Evolutionary conservation across 2,888 invertebrate genomes (phyloP).

Genomic region (Oligia strigilis): DNA sequence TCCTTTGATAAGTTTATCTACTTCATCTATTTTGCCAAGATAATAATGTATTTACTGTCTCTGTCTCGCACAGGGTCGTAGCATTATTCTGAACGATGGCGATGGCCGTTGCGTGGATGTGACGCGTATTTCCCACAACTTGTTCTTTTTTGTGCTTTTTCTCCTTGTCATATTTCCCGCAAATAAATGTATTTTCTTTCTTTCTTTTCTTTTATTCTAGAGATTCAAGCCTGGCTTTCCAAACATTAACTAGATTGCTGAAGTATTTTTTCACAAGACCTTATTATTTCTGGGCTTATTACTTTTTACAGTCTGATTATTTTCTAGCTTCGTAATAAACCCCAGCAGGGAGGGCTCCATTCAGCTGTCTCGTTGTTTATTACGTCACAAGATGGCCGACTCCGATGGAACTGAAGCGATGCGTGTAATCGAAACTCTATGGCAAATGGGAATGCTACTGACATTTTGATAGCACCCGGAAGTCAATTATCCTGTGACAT

Average conservation of each 20-base stretch:
- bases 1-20: background rate
- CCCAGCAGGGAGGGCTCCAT: constrained; percentile 10
- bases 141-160: background rate
- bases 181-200: background rate
- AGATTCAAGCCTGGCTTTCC: background rate
- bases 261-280: background rate
- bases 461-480: constrained; percentile 36
- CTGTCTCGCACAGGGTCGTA: background rate
- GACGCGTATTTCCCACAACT: background rate
- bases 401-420: constrained; percentile 44
- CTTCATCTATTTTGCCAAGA: background rate
- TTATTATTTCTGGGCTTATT: constrained; percentile 5
- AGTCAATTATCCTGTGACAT: constrained; percentile 35
- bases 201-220: background rate
- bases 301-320: constrained; percentile 13
- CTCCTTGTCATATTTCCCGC: background rate
- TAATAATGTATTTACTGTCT: background rate
- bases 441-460: constrained; percentile 42
- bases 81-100: background rate
- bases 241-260: background rate
- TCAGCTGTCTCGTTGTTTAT: constrained; percentile 21
- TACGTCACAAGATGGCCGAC: constrained; percentile 55
- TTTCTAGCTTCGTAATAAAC: background rate
- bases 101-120: background rate
- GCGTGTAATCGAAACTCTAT: constrained; percentile 55